Base-by-base conservation (phyloP, 1,140 invertebrate species). In the Leptonema lineaticorne region DNA sequence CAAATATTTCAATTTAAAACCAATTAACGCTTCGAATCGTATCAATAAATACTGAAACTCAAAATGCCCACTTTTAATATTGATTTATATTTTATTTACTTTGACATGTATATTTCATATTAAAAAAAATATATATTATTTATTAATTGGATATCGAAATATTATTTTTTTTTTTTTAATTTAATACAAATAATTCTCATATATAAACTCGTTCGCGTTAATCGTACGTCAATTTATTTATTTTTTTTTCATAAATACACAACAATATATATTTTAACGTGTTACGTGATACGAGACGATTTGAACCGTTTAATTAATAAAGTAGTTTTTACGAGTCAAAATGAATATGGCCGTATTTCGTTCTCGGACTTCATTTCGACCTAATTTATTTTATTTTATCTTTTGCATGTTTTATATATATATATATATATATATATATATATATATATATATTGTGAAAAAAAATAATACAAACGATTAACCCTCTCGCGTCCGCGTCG, bases 291-390 rank as follows among this genome's bases (percentile, higher is more conserved):
- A 53, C 50, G 22, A 24, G 50, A 53, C 50, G 11, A 53, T 53
- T 53, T 53, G 22, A 26, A 53, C 50, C 27, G 24, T 53, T 53
- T 53, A 53, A 53, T 53, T 53, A 53, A 53, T 53, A 53, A 53
- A 53, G 50, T 53, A 53, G 50, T 53, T 53, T 53, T 53, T 26
- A 26, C 22, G 50, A 53, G 14, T 11, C 50, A 24, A 48, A 20
- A 48, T 48, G 46, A n/a, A 26, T 53, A 53, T 53, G 11, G 9
- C 37, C 37, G 37, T n/a, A n/a, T n/a, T n/a, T n/a, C 37, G 37
- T 45, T 45, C 16, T 45, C 14, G 37, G 37, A 2, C 9, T 48
- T 48, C 16, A 22, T 18, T 18, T 2, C 22, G 46, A 16, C 9
- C 37, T 14, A 41, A 20, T 48, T 48, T 6, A 2, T 7, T 53